These are phyloP conservation scores for Drosophila colorata DNA, from an alignment of 2,888 invertebrate genomes.

Conservation along the genomic window DNA sequence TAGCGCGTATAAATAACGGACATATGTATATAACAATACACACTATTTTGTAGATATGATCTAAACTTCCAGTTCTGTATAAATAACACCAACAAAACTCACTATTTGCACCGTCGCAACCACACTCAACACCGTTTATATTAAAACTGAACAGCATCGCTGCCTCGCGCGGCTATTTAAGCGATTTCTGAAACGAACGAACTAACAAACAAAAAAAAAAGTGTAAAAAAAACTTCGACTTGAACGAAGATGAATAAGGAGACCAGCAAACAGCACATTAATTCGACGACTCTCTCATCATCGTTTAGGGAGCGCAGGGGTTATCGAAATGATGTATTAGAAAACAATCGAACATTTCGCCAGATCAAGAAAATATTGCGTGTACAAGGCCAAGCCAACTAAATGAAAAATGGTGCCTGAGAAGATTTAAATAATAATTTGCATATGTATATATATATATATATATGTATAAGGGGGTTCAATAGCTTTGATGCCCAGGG, in stretches of 20 bases:
- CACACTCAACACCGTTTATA: conserved; percentile 49
- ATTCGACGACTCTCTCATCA: conserved; percentile 18
- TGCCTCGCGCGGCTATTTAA: conserved; percentile 49
- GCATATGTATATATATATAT: too few relatives aligned
- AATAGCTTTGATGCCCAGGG: neutral
- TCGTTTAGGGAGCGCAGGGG: conserved; percentile 4
- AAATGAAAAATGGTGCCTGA: neutral
- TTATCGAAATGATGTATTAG: conserved; percentile 7
- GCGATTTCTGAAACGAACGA: conserved; percentile 32
- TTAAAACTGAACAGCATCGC: conserved; percentile 58
- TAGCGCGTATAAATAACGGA: conserved; percentile 1
- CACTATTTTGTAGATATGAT: neutral
- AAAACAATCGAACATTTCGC: conserved; percentile 20
- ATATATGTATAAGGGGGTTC: neutral
- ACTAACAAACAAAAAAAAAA: conserved; percentile 13
- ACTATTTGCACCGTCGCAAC: conserved; percentile 39
- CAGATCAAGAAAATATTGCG: conserved; percentile 25
- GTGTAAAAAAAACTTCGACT: neutral
- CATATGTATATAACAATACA: neutral
- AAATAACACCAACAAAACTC: conserved; percentile 35
- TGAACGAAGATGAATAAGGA: conserved; percentile 11
- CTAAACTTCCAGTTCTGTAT: neutral
- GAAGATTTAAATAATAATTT: neutral
- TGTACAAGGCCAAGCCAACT: conserved; percentile 1
- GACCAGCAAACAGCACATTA: conserved; percentile 20